These are phyloP conservation scores for Cephus pulcher DNA, from an alignment of 2,888 invertebrate species.

Conservation along the genomic window DNA sequence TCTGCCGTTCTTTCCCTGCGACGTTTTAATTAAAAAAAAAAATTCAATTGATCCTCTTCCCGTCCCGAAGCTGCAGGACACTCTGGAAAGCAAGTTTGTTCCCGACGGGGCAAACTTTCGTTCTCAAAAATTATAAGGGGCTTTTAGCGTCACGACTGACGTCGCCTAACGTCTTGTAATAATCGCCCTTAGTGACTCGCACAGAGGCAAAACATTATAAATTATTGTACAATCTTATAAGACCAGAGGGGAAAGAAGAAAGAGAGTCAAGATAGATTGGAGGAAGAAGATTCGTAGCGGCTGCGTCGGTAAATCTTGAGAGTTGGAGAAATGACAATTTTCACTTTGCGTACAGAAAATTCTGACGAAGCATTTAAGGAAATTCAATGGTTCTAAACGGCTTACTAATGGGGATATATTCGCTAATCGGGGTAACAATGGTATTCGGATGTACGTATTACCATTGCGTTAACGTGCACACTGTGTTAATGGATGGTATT, in stretches of 20 bases:
- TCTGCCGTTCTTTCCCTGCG: neutral
- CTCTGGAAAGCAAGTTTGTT: neutral
- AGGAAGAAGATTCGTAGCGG: no score
- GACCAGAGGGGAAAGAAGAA: neutral
- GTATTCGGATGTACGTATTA: no score
- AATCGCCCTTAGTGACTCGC: neutral
- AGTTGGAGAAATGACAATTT: neutral
- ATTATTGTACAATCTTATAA: neutral
- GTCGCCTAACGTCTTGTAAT: neutral
- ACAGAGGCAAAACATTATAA: neutral
- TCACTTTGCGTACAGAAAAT: neutral
- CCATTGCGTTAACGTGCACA: no score
- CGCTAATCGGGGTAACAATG: no score
- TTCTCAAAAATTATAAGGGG: neutral
- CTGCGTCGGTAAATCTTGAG: neutral
- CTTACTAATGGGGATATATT: no score
- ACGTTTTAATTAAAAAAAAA: neutral
- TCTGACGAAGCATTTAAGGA: neutral
- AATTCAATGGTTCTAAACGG: no score
- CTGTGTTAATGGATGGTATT: no score
- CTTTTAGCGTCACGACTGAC: neutral
- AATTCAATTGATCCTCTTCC: neutral
- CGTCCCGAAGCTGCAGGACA: neutral
- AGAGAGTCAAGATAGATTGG: neutral
- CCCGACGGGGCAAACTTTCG: neutral